Evolutionary conservation across 2,113 vertebrate species (phyloP).

Genomic region (Saguinus midas): DNA sequence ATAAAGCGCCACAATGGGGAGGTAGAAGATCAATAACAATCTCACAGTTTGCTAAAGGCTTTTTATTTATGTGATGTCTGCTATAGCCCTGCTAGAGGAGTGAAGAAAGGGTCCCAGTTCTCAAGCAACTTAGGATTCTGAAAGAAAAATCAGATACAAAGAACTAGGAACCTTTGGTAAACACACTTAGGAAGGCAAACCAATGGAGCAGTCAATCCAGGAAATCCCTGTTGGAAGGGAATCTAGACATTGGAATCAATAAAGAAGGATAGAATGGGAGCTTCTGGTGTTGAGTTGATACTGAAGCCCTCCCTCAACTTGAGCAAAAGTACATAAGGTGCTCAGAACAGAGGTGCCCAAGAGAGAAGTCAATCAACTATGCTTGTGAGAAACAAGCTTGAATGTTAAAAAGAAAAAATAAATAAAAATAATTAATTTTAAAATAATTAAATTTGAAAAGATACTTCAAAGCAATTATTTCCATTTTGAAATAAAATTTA

Average conservation of each 20-base stretch:
- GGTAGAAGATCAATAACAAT: slow-evolving; percentile 3
- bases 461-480: not conserved
- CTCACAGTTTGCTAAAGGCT: not conserved
- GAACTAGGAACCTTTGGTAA: not conserved
- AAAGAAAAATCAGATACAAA: slow-evolving; percentile 12
- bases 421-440: too few relatives aligned
- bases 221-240: not conserved
- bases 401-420: not conserved
- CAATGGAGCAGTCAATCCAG: not conserved
- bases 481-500: not conserved
- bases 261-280: not conserved
- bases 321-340: not conserved
- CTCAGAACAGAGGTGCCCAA: not conserved
- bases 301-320: not conserved
- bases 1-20: not conserved
- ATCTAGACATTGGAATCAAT: not conserved
- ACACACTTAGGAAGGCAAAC: not conserved
- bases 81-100: not conserved
- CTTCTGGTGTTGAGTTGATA: not conserved
- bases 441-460: not conserved
- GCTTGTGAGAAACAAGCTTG: not conserved
- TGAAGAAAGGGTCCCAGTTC: not conserved
- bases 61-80: slow-evolving; percentile 8
- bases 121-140: not conserved
- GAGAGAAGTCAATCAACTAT: not conserved